Evolutionary conservation across 2,888 invertebrate genomes (phyloP).

Genomic region (Trissolcus japonicus): DNA sequence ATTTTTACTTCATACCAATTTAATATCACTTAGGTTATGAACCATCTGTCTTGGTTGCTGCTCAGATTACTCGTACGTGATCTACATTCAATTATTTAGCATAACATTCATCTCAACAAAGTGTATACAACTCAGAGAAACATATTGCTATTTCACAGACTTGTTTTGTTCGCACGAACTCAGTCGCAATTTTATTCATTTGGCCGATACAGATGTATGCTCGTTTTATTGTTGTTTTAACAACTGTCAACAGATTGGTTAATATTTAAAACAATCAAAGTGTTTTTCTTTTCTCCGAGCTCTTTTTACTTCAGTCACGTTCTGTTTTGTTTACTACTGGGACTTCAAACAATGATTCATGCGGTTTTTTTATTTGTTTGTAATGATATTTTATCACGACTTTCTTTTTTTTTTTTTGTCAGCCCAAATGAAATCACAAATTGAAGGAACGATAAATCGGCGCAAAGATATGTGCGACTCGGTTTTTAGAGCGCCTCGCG

Average conservation of each 20-base stretch:
- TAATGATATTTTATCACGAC: too few species aligned
- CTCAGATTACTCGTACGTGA: conserved; percentile 47
- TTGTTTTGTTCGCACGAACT: conserved; percentile 6
- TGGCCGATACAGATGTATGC: not conserved
- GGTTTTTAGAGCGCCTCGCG: conserved; percentile 58
- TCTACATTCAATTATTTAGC: conserved; percentile 32
- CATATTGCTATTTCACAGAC: conserved; percentile 21
- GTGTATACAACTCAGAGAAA: not conserved
- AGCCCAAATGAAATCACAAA: not conserved
- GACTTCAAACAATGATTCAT: conserved; percentile 17
- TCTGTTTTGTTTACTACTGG: conserved; percentile 27
- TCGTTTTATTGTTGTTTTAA: conserved; percentile 9
- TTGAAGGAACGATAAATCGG: conserved; percentile 63
- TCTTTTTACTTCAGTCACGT: conserved; percentile 47
- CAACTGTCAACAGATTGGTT: conserved; percentile 29
- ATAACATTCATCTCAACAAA: conserved; percentile 27
- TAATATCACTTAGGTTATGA: conserved; percentile 7
- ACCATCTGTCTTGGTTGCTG: conserved; percentile 30
- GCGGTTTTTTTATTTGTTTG: not conserved
- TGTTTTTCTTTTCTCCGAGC: conserved; percentile 17
- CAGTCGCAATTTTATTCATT: conserved; percentile 9
- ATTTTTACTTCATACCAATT: not conserved
- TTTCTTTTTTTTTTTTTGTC: not conserved
- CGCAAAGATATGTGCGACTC: conserved; percentile 62
- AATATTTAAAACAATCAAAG: conserved; percentile 28